phyloP scores from a whole-genome alignment of 2,888 invertebrate species.

The Mesochorus sp. region DNA sequence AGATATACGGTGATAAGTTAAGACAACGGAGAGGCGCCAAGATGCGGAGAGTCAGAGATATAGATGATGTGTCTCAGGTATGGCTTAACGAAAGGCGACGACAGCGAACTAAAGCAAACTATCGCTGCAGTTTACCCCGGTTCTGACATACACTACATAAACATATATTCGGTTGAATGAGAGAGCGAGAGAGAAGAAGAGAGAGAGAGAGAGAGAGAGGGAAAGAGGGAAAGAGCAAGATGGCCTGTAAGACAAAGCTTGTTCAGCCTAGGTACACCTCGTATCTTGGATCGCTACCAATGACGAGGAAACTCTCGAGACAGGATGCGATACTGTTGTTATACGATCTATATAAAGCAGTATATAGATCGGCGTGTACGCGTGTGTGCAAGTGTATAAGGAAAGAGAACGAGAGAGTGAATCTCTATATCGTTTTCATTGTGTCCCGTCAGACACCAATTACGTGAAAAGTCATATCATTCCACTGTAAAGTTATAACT shows the following conservation, averaged over 20 bases:
- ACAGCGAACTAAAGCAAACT: conserved; percentile 77
- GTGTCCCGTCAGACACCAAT: conserved; percentile 23
- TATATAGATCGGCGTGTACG: not conserved
- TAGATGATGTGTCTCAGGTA: conserved; percentile 43
- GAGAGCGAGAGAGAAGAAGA: no score
- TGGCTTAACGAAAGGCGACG: conserved; percentile 65
- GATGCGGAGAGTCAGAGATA: conserved; percentile 40
- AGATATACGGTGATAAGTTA: conserved; percentile 52
- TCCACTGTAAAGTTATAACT: not conserved
- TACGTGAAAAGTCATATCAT: conserved; percentile 1
- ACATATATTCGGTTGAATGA: conserved; percentile 64
- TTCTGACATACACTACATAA: conserved; percentile 71
- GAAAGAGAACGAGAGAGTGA: not conserved
- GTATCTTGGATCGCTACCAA: conserved; percentile 25
- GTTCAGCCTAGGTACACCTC: conserved; percentile 7
- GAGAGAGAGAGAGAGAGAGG: no score
- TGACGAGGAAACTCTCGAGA: conserved; percentile 38
- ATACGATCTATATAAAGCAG: not conserved
- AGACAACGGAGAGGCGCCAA: conserved; percentile 55
- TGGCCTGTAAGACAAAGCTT: conserved; percentile 62
- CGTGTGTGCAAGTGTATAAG: no score
- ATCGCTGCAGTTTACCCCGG: conserved; percentile 74
- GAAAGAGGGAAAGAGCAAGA: conserved; percentile 52
- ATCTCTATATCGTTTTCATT: conserved; percentile 24
- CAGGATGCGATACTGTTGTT: conserved; percentile 24